Percentiles rank a stretch among this genome's conserved stretches.
Conservation (phyloP, 2,888 invertebrate species). For the Nomada flava region DNA sequence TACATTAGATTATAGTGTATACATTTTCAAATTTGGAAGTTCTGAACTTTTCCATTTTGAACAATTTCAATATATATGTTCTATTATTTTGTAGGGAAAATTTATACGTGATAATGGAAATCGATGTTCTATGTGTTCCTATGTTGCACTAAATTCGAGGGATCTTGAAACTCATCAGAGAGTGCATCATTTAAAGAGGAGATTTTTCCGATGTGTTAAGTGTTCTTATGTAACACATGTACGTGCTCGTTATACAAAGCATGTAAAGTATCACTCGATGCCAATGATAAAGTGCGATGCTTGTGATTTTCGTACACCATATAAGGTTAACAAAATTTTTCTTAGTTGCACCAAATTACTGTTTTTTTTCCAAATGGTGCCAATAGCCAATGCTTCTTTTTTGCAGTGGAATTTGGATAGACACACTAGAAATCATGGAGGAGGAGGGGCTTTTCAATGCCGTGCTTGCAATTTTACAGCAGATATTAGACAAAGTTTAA, state of each 20-base stretch:
- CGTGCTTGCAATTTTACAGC: constrained; percentile 95
- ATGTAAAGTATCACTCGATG: constrained; percentile 97
- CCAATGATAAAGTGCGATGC: constrained; percentile 97
- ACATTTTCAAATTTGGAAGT: background rate
- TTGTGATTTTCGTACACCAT: constrained; percentile 96
- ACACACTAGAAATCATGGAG: constrained; percentile 96
- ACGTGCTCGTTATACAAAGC: constrained; percentile 95
- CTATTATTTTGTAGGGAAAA: constrained; percentile 56
- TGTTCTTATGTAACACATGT: constrained; percentile 97
- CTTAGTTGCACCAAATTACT: background rate
- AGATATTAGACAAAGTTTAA: constrained; percentile 95
- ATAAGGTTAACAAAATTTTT: constrained; percentile 76
- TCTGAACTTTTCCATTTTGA: no score
- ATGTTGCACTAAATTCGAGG: constrained; percentile 88
- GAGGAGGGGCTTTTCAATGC: constrained; percentile 93
- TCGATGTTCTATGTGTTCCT: constrained; percentile 89
- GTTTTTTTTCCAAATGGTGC: constrained; percentile 31
- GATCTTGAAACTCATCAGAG: constrained; percentile 90
- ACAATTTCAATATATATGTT: background rate
- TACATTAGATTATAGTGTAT: no score
- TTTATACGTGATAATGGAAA: constrained; percentile 54
- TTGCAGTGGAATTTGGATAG: constrained; percentile 94
- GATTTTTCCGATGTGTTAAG: constrained; percentile 94
- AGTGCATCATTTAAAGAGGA: constrained; percentile 91
- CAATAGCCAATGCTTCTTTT: background rate